Evolutionary conservation across 2,797 vertebrate species (phyloP), one percentile per base, ranked within the genome.

Genomic region (Loris lydekkerianus): DNA sequence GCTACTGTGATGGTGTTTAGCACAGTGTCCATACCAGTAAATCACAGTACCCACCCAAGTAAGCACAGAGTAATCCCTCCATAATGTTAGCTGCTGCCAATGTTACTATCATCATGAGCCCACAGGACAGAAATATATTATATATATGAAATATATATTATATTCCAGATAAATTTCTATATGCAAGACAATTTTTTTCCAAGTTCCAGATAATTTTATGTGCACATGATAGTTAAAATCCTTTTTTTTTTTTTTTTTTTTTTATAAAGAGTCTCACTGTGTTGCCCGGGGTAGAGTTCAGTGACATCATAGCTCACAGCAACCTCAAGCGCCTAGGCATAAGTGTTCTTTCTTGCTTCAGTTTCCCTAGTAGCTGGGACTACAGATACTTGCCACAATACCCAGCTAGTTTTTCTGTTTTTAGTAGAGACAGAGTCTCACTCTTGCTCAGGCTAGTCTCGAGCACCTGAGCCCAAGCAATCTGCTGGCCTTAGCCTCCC

Each of bases 201-300:
- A 86, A 80, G 27, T 75, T 81, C 58, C 40, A 85, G 49, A 60
- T 75, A 96, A 89, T 21, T 94, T 80, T 43, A 83, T 67, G 18
- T 40, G 7, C 4, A 46, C 37, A 60, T 67, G 23, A 78, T 91
- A 87, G 77, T 90, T 85, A 27, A 93, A 84, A 67, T 60, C 27
- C 29, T 14, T 61, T 37, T 60, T 61, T 27, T 83, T 77, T 82
- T 91, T 53, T 53, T 53, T 53, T 53, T 53, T 53, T 53, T n/a
- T n/a, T n/a, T n/a, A n/a, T n/a, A n/a, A n/a, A 53, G 49, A 53
- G 49, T 53, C 49, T 53, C 49, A 53, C 13, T 49, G 14, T 53
- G 49, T 53, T 53, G 49, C 49, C 14, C 49, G 17, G 49, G 49
- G 49, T 53, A 53, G 49, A 53, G 49, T 14, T 4, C 14, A 53